Conservation (phyloP, 2,797 vertebrate genomes). For the Okamejei kenojei region DNA sequence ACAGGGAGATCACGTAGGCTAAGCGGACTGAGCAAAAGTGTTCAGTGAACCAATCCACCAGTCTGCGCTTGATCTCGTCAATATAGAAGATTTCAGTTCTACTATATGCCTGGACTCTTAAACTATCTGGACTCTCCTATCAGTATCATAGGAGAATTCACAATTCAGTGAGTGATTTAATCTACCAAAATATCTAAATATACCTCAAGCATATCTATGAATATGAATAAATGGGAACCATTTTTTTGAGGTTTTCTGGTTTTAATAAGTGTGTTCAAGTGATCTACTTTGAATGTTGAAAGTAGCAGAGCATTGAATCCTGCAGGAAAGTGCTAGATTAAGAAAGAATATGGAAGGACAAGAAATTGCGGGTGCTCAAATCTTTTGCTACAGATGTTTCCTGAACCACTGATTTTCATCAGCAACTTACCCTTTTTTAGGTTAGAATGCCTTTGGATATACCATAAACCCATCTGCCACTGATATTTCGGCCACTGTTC, state of each 20-base stretch:
- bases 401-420: too few species aligned
- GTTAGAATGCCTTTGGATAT: background rate
- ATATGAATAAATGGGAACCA: background rate
- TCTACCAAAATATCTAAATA: background rate
- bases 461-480: too few species aligned
- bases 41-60: too few species aligned
- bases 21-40: too few species aligned
- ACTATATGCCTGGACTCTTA: too few species aligned
- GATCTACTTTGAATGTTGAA: background rate
- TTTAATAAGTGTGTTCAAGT: background rate
- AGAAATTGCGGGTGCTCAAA: too few species aligned
- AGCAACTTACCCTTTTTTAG: too few species aligned
- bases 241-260: background rate
- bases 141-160: background rate
- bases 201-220: background rate
- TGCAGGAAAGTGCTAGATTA: background rate
- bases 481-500: too few species aligned
- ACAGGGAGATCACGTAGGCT: too few species aligned
- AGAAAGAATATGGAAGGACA: background rate
- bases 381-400: too few species aligned
- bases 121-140: background rate
- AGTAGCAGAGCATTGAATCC: background rate
- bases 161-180: background rate
- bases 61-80: too few species aligned
- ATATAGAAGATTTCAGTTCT: too few species aligned